Percentiles rank a stretch among this genome's conserved stretches.
Conservation (phyloP, 2,888 invertebrate species). For the Caenorhabditis parvicauda region DNA sequence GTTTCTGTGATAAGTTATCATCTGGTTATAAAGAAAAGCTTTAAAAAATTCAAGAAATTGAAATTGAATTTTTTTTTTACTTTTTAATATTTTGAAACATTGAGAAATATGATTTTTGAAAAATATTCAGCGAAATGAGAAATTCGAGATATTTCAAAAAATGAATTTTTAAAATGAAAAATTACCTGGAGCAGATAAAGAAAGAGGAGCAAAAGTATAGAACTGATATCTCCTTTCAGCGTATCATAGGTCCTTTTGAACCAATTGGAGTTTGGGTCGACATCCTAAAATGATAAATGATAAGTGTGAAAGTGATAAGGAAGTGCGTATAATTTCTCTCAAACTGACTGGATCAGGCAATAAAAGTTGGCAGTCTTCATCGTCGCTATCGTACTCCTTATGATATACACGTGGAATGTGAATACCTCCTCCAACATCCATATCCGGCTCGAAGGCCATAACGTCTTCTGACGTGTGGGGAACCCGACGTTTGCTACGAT, state of each 20-base stretch:
- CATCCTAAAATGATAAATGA: conserved; percentile 32
- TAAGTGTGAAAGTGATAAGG: neutral
- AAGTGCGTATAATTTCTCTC: no score
- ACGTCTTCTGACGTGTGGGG: conserved; percentile 55
- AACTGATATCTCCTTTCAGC: conserved; percentile 56
- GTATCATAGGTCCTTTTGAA: conserved; percentile 45
- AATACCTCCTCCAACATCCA: conserved; percentile 44
- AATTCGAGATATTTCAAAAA: neutral
- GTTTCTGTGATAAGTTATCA: no score
- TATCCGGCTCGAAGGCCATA: conserved; percentile 56
- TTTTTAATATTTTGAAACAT: neutral
- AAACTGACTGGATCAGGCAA: conserved; percentile 27
- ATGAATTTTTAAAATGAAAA: neutral
- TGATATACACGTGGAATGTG: conserved; percentile 35
- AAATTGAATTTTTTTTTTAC: conserved; percentile 3
- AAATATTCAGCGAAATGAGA: no score
- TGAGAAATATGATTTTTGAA: neutral
- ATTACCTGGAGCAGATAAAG: conserved; percentile 76
- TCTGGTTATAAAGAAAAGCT: no score
- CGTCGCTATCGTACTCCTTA: conserved; percentile 15
- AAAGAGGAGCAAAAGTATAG: conserved; percentile 75
- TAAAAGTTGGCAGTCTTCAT: conserved; percentile 19
- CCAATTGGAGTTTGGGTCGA: conserved; percentile 47
- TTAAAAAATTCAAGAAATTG: no score
- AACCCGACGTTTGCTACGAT: conserved; percentile 25